Evolutionary conservation across 2,888 invertebrate genomes (phyloP).

Genomic region (Drosophila buzzatii): DNA sequence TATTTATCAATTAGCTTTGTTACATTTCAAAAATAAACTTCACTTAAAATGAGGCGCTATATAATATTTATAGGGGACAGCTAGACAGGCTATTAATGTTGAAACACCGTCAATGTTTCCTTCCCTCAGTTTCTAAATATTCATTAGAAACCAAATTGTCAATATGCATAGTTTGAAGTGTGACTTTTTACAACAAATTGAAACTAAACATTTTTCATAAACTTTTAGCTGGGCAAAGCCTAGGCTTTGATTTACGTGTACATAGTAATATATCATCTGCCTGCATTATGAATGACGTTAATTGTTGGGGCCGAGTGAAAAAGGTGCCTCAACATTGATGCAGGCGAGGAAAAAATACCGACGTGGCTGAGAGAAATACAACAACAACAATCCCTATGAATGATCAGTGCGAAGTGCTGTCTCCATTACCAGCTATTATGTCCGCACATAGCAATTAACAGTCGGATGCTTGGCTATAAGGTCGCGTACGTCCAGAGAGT

Average conservation of each 20-base stretch:
- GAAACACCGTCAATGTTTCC: too few species aligned
- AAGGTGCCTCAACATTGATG: conserved; percentile 22
- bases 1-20: not conserved
- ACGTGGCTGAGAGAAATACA: conserved; percentile 22
- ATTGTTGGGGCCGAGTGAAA: conserved; percentile 27
- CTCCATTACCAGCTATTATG: conserved; percentile 38
- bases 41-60: not conserved
- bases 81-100: too few species aligned
- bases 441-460: conserved; percentile 15
- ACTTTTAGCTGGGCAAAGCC: conserved; percentile 34
- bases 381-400: not conserved
- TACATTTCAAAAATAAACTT: too few species aligned
- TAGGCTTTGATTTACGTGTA: not conserved
- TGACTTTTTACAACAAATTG: conserved; percentile 6
- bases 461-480: conserved; percentile 11
- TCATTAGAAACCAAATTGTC: not conserved
- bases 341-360: conserved; percentile 13
- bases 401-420: conserved; percentile 2
- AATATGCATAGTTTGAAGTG: not conserved
- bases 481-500: conserved; percentile 1
- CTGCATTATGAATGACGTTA: conserved; percentile 36
- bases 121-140: not conserved
- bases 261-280: not conserved
- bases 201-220: conserved; percentile 6
- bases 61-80: not conserved